A percentile compares a stretch with the other conserved stretches of the same genome.
Conservation (phyloP, 2,888 invertebrate genomes). For the Ophion slaviceki region DNA sequence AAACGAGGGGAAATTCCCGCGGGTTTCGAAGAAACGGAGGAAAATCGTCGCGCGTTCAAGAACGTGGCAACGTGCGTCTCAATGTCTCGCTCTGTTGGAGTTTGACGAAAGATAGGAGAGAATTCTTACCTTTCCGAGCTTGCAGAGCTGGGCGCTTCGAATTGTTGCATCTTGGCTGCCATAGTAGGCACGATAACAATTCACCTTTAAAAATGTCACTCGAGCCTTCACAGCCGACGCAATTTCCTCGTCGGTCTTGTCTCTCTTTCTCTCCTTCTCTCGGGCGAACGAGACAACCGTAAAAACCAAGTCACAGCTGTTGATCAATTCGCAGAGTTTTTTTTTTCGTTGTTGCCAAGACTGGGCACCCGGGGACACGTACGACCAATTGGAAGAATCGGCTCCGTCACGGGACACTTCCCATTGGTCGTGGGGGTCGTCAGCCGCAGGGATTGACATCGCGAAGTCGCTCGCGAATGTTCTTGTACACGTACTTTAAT, state of each 20-base stretch:
- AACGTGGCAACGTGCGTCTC: not conserved
- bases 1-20: not conserved
- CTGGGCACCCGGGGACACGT: not conserved
- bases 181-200: conserved; percentile 74
- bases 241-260: conserved; percentile 7
- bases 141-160: conserved; percentile 95
- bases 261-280: not conserved
- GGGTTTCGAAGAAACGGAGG: not conserved
- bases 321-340: not conserved
- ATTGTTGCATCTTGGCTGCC: conserved; percentile 86
- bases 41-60: not conserved
- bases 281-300: not conserved
- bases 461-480: too few relatives aligned
- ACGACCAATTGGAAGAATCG: not conserved
- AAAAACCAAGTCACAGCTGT: conserved; percentile 10
- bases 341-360: not conserved
- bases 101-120: not conserved
- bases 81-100: not conserved
- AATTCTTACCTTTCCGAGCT: conserved; percentile 92
- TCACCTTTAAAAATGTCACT: not conserved
- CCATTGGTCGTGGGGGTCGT: not conserved
- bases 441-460: not conserved
- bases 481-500: too few relatives aligned
- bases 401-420: not conserved
- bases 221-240: conserved; percentile 11